These are phyloP conservation scores for Ophion obscuratus DNA, from an alignment of 2,888 invertebrate genomes.

Conservation along the genomic window DNA sequence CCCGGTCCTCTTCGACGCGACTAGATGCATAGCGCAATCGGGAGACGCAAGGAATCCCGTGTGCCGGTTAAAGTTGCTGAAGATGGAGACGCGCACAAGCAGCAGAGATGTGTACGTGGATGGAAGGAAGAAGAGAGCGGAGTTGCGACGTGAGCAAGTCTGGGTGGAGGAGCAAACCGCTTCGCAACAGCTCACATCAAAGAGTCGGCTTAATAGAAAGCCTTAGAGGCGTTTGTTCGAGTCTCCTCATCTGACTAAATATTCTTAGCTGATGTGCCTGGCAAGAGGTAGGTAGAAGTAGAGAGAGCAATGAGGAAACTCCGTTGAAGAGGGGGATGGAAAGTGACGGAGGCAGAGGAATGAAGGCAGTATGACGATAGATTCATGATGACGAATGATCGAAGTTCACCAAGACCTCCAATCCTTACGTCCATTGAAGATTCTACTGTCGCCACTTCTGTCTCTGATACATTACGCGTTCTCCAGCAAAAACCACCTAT, in stretches of 20 bases:
- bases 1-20: slow-evolving; percentile 29
- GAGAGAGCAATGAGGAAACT: slow-evolving; percentile 18
- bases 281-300: slow-evolving; percentile 7
- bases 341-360: slow-evolving; percentile 12
- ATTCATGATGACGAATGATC: slow-evolving; percentile 38
- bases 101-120: not conserved
- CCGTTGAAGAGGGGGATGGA: slow-evolving; percentile 1
- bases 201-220: slow-evolving; percentile 86
- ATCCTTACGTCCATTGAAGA: not conserved
- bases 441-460: not conserved
- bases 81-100: slow-evolving; percentile 54
- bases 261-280: slow-evolving; percentile 79
- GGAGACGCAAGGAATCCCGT: slow-evolving; percentile 19
- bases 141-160: slow-evolving; percentile 56
- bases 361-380: not conserved
- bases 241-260: slow-evolving; percentile 84
- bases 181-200: slow-evolving; percentile 83
- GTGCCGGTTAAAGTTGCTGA: slow-evolving; percentile 40
- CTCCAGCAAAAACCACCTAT: no score
- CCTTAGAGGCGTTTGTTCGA: slow-evolving; percentile 87
- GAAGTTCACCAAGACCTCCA: not conserved
- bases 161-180: slow-evolving; percentile 74
- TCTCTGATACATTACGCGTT: not conserved
- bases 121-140: slow-evolving; percentile 42
- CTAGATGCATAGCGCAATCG: slow-evolving; percentile 30